Percentiles rank a stretch among this genome's conserved stretches.
These are phyloP conservation scores for Cantharis nigra DNA, from an alignment of 2,888 invertebrate species.

Conservation along the genomic window DNA sequence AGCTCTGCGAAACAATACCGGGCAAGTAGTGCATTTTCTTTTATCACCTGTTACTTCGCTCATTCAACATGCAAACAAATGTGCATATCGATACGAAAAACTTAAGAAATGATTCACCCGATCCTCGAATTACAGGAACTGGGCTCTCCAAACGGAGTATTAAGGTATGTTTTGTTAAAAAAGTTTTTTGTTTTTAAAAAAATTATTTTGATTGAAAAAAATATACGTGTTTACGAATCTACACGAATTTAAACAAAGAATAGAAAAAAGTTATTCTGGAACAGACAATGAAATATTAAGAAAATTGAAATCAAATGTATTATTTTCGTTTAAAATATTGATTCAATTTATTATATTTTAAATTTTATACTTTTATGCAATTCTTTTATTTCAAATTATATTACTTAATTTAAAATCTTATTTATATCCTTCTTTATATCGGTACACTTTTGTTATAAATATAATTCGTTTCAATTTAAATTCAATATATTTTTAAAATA, in stretches of 20 bases:
- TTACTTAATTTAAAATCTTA: background rate
- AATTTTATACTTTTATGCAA: background rate
- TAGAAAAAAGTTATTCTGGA: background rate
- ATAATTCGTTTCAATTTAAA: background rate
- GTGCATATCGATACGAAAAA: conserved; percentile 75
- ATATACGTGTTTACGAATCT: background rate
- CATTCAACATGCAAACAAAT: conserved; percentile 69
- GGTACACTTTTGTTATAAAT: background rate
- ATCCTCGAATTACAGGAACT: conserved; percentile 63
- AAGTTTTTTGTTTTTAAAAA: background rate
- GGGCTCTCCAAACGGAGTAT: conserved; percentile 54
- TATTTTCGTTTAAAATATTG: background rate
- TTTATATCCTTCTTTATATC: background rate
- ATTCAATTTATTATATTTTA: background rate
- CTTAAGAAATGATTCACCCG: conserved; percentile 63
- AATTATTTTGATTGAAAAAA: background rate
- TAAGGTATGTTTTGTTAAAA: conserved; percentile 56
- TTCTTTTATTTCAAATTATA: background rate
- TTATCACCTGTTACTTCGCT: conserved; percentile 42
- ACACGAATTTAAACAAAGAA: background rate
- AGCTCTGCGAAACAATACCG: conserved; percentile 41
- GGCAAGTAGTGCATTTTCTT: conserved; percentile 29
- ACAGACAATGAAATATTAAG: background rate
- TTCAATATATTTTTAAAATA: background rate
- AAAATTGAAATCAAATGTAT: background rate